These are phyloP conservation scores for Diarsia rubi DNA, from an alignment of 2,888 invertebrate genomes.

Conservation along the genomic window DNA sequence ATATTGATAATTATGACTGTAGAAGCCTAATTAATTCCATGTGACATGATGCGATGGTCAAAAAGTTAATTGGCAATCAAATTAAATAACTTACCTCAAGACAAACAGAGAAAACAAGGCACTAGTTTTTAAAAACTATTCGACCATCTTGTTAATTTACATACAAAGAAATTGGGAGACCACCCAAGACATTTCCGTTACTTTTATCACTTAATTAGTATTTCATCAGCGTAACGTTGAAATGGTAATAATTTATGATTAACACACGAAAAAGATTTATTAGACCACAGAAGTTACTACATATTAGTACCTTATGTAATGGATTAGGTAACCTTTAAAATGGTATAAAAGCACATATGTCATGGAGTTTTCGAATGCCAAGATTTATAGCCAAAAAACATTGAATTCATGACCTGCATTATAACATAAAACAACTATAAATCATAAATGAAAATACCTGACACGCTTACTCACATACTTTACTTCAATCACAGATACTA, in stretches of 20 bases:
- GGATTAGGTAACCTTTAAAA: slow-evolving; percentile 33
- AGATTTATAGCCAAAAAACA: slow-evolving; percentile 38
- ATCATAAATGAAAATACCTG: slow-evolving; percentile 40
- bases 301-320: slow-evolving; percentile 28
- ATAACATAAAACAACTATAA: slow-evolving; percentile 23
- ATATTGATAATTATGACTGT: not conserved
- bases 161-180: slow-evolving; percentile 52
- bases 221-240: slow-evolving; percentile 44
- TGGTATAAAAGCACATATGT: slow-evolving; percentile 26
- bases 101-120: not conserved
- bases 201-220: slow-evolving; percentile 60
- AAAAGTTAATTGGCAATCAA: not conserved
- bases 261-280: slow-evolving; percentile 31
- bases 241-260: slow-evolving; percentile 35
- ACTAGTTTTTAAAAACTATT: not conserved
- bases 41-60: not conserved
- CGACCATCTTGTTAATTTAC: slow-evolving; percentile 40
- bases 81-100: not conserved
- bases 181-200: slow-evolving; percentile 56
- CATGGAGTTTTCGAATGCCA: slow-evolving; percentile 36
- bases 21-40: not conserved
- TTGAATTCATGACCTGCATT: slow-evolving; percentile 51
- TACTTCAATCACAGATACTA: not conserved
- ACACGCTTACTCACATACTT: slow-evolving; percentile 1
- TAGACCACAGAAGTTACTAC: slow-evolving; percentile 15